Base-by-base conservation (phyloP, 1,140 invertebrate genomes). In the Magallana angulata region DNA sequence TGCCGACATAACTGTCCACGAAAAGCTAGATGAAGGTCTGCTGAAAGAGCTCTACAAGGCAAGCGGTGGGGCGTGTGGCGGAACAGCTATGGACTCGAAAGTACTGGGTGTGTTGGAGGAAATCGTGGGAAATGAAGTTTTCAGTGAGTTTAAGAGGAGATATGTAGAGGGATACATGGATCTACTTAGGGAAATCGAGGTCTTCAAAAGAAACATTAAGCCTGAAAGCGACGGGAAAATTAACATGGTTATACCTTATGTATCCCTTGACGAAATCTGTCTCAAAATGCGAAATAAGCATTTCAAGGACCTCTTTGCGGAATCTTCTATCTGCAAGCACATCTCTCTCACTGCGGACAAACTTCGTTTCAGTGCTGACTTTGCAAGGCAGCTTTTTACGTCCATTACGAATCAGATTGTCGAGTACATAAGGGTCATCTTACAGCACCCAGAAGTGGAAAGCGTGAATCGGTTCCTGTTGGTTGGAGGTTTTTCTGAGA, bases 401-500 rank as follows among this genome's bases (percentile, higher is more conserved):
- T 82, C 81, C 57, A 24, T 82, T 58, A 82, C 57, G 7, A 56
- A 82, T 82, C 48, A 82, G 9, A 90, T 91, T 85, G 83, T 91
- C 1, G 36, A 30, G 30, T 88, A 91, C 58, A 84, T 91, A n/a
- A 81, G 86, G 64, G 18, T 83, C 1, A 88, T 91, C n/a, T 59
- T 91, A 24, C 16, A 85, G 12, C 62, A 86, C 56, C 80, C 82
- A 9, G 81, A 18, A 11, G 85, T 82, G 14, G 71, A 85, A 80
- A 85, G 76, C 12, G 68, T 91, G 1, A 82, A 83, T 1, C 48
- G 86, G 4, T 88, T 91, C 24, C 68, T 91, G 8, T 76, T 91
- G 88, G 89, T 90, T 16, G 90, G 90, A n/a, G 90, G 90, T 11
- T 91, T 90, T 62, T 87, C 90, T 1, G 90, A 91, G 64, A 89